Conservation (phyloP, 2,113 vertebrate species). For the Plotosus lineatus region DNA sequence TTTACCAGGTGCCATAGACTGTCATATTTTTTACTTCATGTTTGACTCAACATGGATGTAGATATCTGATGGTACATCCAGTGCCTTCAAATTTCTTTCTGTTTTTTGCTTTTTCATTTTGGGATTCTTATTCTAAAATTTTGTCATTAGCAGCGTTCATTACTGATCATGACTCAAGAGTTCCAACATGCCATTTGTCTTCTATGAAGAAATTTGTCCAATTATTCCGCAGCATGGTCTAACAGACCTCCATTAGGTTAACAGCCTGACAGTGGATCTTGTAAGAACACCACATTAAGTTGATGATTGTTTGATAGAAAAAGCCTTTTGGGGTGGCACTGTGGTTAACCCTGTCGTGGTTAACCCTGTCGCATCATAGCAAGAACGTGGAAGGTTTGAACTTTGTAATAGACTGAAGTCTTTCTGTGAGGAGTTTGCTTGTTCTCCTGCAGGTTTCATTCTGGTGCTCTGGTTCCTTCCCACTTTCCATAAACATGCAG, state of each 20-base stretch:
- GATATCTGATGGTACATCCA: not conserved
- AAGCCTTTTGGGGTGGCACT: too few relatives aligned
- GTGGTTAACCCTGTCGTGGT: too few relatives aligned
- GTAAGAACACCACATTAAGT: not conserved
- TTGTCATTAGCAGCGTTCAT: not conserved
- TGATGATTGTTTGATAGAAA: not conserved
- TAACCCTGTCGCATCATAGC: too few relatives aligned
- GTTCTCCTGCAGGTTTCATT: too few relatives aligned
- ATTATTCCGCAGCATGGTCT: not conserved
- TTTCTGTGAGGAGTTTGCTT: too few relatives aligned
- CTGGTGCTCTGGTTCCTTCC: too few relatives aligned
- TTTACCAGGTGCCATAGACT: conserved; percentile 82
- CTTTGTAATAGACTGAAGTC: too few relatives aligned
- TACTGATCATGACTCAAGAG: not conserved
- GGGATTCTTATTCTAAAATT: not conserved
- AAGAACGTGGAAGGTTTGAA: too few relatives aligned
- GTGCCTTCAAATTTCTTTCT: not conserved
- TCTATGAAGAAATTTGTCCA: conserved; percentile 7
- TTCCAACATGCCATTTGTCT: not conserved
- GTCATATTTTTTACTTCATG: not conserved
- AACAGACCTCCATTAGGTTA: conserved; percentile 1
- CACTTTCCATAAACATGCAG: too few relatives aligned
- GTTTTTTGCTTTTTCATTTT: not conserved
- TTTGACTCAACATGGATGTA: not conserved
- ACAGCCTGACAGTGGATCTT: not conserved